Conservation (phyloP, 2,888 invertebrate genomes). For the Ormyrus rosae region DNA sequence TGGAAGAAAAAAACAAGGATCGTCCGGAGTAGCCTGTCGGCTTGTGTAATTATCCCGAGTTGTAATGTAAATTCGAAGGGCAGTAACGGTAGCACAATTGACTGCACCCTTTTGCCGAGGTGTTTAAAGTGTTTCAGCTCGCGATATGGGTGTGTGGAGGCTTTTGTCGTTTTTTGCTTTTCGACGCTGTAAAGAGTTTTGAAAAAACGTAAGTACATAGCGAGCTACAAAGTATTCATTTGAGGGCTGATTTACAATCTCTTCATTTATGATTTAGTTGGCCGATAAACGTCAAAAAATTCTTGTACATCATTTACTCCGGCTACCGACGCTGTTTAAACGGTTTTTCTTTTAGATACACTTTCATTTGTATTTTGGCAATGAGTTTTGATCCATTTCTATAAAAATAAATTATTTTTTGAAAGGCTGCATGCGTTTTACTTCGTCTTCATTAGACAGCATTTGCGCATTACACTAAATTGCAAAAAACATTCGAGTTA, state of each 20-base stretch:
- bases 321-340: too few relatives aligned
- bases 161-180: too few relatives aligned
- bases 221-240: constrained; percentile 32
- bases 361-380: too few relatives aligned
- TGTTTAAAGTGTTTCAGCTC: not conserved
- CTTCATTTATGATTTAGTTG: constrained; percentile 31
- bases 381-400: too few relatives aligned
- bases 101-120: not conserved
- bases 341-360: too few relatives aligned
- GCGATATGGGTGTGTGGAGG: constrained; percentile 5
- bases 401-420: too few relatives aligned
- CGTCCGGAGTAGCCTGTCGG: not conserved
- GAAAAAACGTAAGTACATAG: constrained; percentile 17
- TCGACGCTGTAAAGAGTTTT: constrained; percentile 6
- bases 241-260: constrained; percentile 34
- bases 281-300: not conserved
- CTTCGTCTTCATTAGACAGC: too few relatives aligned
- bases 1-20: not conserved
- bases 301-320: too few relatives aligned
- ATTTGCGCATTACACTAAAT: too few relatives aligned
- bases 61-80: not conserved
- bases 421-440: too few relatives aligned
- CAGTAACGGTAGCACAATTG: not conserved
- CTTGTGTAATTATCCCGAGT: constrained; percentile 7
- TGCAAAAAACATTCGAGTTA: too few relatives aligned